Base-by-base conservation (phyloP, 1,140 invertebrate genomes). In the Rhagoletis zephyria region DNA sequence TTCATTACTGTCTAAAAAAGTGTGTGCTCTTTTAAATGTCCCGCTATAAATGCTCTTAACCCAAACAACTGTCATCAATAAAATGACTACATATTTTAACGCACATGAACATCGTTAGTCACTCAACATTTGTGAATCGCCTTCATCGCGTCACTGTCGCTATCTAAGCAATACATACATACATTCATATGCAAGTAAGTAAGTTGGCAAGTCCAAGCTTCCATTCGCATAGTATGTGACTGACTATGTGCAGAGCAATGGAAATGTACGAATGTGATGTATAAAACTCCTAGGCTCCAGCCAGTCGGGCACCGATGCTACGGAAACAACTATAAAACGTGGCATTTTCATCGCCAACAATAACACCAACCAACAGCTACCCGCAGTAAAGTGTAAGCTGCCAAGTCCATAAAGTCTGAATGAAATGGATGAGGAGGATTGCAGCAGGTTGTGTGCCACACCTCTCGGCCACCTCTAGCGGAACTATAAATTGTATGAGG, bases 251-350 rank as follows among this genome's bases (percentile, higher is more conserved):
- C 10, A 63, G 61, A 63, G 45, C 74, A 81, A 81, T 81, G 74
- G n/a, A 51, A 56, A 56, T 81, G 74, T 81, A 48, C 48, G 74
- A 81, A 81, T 81, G n/a, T 56, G 48, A 56, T 19, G 74, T 14
- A 81, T 81, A 81, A 51, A 81, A 81, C 56, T 81, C 74, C 45
- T 81, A 14, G 74, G 74, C 74, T 81, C 74, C 74, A 81, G 74
- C 56, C 74, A 81, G 74, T 81, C 74, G 74, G 74, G 74, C 74
- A 56, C 74, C 74, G 48, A 30, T 81, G 45, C 74, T 81, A 56
- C 74, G 74, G 74, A 81, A 51, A 81, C 74, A 56, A 81, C 48
- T 56, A 81, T 81, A 51, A 81, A 81, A 81, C 48, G 51, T 81
- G 48, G 48, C 74, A 81, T 56, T 81, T 81, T 81, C 74, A 81